Evolutionary conservation across 2,113 vertebrate species (phyloP).

Genomic region (Archilochus colubris): DNA sequence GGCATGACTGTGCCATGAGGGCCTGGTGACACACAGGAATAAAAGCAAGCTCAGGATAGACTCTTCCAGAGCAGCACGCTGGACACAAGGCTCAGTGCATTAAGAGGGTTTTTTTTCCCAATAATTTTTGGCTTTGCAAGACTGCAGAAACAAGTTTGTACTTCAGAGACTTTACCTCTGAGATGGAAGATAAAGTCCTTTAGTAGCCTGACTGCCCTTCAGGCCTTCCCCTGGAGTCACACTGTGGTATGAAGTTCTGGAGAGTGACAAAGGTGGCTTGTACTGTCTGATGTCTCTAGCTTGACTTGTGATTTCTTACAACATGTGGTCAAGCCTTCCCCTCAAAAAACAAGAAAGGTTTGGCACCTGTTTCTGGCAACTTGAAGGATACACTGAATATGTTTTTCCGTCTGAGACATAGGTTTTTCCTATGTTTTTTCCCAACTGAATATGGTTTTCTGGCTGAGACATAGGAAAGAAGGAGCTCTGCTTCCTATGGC

Average conservation of each 20-base stretch:
- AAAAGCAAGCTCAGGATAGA: not conserved
- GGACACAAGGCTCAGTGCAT: not conserved
- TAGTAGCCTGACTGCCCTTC: not conserved
- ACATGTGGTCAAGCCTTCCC: not conserved
- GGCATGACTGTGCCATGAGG: not conserved
- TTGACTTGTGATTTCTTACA: not conserved
- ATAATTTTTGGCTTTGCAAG: not conserved
- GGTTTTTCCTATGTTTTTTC: no score
- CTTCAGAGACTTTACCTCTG: not conserved
- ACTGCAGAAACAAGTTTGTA: rapidly evolving
- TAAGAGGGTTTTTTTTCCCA: not conserved
- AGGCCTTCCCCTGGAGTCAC: not conserved
- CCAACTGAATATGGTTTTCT: no score
- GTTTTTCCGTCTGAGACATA: not conserved
- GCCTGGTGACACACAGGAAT: not conserved
- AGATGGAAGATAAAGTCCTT: not conserved
- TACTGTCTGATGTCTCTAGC: not conserved
- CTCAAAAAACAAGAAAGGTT: not conserved
- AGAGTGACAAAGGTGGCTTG: not conserved
- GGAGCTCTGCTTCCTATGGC: not conserved
- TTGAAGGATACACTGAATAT: not conserved
- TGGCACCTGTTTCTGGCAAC: not conserved
- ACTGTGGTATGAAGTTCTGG: not conserved
- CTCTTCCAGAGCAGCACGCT: not conserved
- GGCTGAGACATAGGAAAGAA: not conserved